A percentile compares a stretch with the other conserved stretches of the same genome.
Evolutionary conservation across 2,797 vertebrate genomes (phyloP).

Genomic region (Vipera ursinii): DNA sequence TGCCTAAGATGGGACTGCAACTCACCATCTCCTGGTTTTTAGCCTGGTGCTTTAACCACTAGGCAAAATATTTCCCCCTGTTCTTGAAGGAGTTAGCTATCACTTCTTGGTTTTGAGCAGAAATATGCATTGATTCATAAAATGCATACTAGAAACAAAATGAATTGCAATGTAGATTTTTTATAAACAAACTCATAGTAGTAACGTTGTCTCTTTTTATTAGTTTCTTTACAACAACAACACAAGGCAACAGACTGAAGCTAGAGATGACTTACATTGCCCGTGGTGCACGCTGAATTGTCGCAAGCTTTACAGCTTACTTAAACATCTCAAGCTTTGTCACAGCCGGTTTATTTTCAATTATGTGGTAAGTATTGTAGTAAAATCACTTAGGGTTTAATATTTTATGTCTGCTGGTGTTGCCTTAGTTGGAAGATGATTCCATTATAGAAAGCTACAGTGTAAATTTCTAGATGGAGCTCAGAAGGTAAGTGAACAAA

Average conservation of each 20-base stretch:
- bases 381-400: not conserved
- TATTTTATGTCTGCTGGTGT: not conserved
- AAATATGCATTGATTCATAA: not conserved
- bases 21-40: not conserved
- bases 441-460: not conserved
- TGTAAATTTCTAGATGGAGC: not conserved
- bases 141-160: constrained; percentile 21
- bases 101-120: not conserved
- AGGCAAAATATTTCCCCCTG: not conserved
- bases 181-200: not conserved
- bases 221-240: constrained; percentile 98
- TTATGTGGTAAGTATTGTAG: constrained; percentile 86
- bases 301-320: constrained; percentile 95
- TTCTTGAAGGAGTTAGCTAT: not conserved
- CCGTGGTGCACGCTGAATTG: constrained; percentile 99
- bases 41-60: not conserved
- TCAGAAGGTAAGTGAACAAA: not conserved
- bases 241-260: constrained; percentile 96
- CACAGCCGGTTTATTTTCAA: constrained; percentile 99
- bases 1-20: not conserved
- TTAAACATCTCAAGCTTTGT: constrained; percentile 98
- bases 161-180: not conserved
- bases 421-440: not conserved
- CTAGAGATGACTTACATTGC: constrained; percentile 95
- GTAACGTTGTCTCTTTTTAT: constrained; percentile 34